phyloP scores from a whole-genome alignment of 2,888 invertebrate genomes.

The Latheticus oryzae region DNA sequence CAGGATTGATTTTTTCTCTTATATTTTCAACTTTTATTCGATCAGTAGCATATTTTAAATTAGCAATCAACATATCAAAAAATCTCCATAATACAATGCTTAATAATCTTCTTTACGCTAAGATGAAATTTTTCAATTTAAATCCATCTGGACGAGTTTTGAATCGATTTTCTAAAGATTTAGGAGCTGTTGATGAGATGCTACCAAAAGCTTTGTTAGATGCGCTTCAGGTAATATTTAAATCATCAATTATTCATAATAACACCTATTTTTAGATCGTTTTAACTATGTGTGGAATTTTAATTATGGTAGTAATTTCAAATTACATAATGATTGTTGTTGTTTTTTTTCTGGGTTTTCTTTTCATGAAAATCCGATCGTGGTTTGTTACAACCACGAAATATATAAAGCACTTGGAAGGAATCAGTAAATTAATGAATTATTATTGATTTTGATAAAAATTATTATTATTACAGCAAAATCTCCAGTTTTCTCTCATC shows the following conservation, averaged over 20 bases:
- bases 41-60: constrained; percentile 76
- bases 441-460: constrained; percentile 63
- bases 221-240: constrained; percentile 27
- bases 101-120: constrained; percentile 68
- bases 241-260: neutral
- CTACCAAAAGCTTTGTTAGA: constrained; percentile 56
- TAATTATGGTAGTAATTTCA: constrained; percentile 75
- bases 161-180: constrained; percentile 76
- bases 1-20: constrained; percentile 8
- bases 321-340: constrained; percentile 74
- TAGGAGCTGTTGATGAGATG: constrained; percentile 68
- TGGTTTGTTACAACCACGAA: constrained; percentile 77
- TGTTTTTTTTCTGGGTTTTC: constrained; percentile 69
- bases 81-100: constrained; percentile 66
- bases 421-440: constrained; percentile 59
- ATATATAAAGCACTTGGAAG: constrained; percentile 73
- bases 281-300: constrained; percentile 75
- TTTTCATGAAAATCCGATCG: constrained; percentile 73
- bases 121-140: constrained; percentile 74
- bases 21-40: constrained; percentile 68
- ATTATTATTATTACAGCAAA: constrained; percentile 68
- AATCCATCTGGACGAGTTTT: constrained; percentile 72
- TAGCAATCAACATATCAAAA: constrained; percentile 75
- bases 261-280: constrained; percentile 63
- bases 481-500: constrained; percentile 90